Conservation (phyloP, 2,888 invertebrate genomes). For the Oligia latruncula region DNA sequence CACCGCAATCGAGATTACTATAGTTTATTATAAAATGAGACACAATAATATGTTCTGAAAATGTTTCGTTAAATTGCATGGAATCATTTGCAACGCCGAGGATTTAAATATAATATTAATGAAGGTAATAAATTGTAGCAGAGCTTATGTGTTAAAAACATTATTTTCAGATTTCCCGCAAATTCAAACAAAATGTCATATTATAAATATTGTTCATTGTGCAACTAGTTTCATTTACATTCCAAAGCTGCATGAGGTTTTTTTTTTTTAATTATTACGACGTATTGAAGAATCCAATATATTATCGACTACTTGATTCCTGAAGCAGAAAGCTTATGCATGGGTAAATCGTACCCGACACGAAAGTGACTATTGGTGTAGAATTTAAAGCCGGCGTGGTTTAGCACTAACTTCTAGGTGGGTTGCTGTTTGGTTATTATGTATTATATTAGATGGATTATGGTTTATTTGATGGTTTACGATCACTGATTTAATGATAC, state of each 20-base stretch:
- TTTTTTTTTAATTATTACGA: neutral
- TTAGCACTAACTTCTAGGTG: neutral
- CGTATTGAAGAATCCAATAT: constrained; percentile 12
- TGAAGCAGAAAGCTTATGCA: constrained; percentile 15
- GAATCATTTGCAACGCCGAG: constrained; percentile 36
- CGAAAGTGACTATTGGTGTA: neutral
- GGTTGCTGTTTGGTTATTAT: neutral
- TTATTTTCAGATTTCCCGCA: constrained; percentile 33
- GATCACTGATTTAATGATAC: too few relatives aligned
- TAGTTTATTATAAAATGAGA: constrained; percentile 41
- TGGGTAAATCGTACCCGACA: neutral
- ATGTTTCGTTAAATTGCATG: constrained; percentile 19
- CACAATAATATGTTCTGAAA: constrained; percentile 33
- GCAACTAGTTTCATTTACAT: constrained; percentile 1
- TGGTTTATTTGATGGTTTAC: too few relatives aligned
- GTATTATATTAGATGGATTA: neutral
- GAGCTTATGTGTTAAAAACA: constrained; percentile 46
- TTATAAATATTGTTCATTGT: neutral
- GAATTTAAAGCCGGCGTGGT: neutral
- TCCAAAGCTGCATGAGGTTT: neutral
- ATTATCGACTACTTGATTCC: constrained; percentile 1
- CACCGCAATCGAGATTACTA: constrained; percentile 32
- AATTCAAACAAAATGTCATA: neutral
- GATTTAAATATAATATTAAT: constrained; percentile 44
- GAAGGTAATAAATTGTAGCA: constrained; percentile 32